Conservation (phyloP, 2,797 vertebrate species). For the Monodelphis domestica region DNA sequence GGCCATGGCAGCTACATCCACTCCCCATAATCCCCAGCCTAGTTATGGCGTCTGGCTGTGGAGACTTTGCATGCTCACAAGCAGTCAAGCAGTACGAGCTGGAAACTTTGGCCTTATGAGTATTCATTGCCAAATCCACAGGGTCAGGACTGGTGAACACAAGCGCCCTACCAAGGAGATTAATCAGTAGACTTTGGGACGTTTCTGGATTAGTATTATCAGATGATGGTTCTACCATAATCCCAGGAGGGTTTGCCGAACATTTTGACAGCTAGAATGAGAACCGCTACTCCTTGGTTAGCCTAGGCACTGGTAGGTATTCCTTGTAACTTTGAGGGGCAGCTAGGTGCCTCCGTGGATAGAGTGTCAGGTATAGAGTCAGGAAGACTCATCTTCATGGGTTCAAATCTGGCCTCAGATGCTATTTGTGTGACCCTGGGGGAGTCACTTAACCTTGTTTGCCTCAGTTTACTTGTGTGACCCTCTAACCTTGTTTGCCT, state of each 20-base stretch:
- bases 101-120: not conserved
- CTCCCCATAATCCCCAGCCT: not conserved
- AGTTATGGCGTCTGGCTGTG: not conserved
- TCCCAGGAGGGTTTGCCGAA: not conserved
- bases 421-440: too few relatives aligned
- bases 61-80: not conserved
- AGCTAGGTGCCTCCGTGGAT: too few relatives aligned
- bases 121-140: not conserved
- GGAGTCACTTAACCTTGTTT: too few relatives aligned
- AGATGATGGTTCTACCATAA: not conserved
- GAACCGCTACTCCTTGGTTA: not conserved
- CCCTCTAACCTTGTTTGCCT: too few relatives aligned
- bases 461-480: too few relatives aligned
- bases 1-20: not conserved
- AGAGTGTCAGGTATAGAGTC: too few relatives aligned
- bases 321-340: too few relatives aligned
- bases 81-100: not conserved
- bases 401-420: too few relatives aligned
- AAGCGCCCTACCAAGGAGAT: not conserved
- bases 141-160: not conserved
- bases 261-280: conserved; percentile 35
- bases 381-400: too few relatives aligned
- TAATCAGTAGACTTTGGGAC: conserved; percentile 33
- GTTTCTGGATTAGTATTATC: not conserved
- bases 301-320: not conserved